Percentiles rank a stretch among this genome's conserved stretches.
phyloP scores from a whole-genome alignment of 2,888 invertebrate species.

The Watsonalla cultraria region DNA sequence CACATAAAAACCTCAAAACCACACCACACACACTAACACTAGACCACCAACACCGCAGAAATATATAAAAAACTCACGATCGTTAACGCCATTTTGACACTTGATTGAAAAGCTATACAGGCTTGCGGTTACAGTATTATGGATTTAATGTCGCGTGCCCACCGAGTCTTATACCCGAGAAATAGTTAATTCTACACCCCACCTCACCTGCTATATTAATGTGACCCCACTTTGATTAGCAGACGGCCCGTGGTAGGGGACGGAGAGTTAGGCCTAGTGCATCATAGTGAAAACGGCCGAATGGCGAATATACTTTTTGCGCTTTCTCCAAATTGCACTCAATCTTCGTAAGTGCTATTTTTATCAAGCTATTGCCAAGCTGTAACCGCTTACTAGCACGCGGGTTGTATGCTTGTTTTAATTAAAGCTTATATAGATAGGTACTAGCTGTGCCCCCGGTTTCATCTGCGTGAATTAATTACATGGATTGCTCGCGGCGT shows the following conservation, averaged over 20 bases:
- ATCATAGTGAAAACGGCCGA: too few relatives aligned
- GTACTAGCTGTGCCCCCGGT: too few relatives aligned
- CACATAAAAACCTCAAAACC: background rate
- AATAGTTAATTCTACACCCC: slow-evolving; percentile 46
- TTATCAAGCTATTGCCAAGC: too few relatives aligned
- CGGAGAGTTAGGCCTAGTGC: background rate
- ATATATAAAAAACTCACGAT: slow-evolving; percentile 33
- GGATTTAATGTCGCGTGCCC: slow-evolving; percentile 20
- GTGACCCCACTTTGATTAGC: slow-evolving; percentile 1
- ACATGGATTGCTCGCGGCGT: too few relatives aligned
- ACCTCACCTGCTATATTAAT: slow-evolving; percentile 3
- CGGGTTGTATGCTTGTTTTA: too few relatives aligned
- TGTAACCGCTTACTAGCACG: too few relatives aligned
- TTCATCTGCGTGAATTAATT: too few relatives aligned
- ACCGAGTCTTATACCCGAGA: slow-evolving; percentile 58
- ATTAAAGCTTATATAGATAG: too few relatives aligned
- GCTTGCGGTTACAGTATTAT: slow-evolving; percentile 36
- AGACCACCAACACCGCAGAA: background rate
- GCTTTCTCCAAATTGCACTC: too few relatives aligned
- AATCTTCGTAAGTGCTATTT: too few relatives aligned
- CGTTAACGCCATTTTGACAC: slow-evolving; percentile 27
- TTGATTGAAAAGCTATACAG: background rate
- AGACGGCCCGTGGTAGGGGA: slow-evolving; percentile 2
- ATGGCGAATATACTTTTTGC: too few relatives aligned
- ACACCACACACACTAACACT: background rate